A percentile compares a stretch with the other conserved stretches of the same genome.
Evolutionary conservation across 2,113 vertebrate genomes (phyloP).

Genomic region (Arothron firmamentum): DNA sequence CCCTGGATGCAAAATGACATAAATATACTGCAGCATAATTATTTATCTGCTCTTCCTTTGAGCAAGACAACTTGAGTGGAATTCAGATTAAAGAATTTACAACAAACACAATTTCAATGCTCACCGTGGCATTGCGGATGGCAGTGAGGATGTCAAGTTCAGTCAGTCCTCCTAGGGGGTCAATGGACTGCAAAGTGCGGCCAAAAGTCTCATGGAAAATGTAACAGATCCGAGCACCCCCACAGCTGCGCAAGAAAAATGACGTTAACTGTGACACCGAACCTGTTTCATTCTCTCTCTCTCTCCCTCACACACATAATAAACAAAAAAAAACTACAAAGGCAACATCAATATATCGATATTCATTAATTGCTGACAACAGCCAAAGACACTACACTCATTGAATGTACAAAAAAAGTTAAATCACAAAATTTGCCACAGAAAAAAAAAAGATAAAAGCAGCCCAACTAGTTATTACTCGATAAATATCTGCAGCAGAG

Average conservation of each 20-base stretch:
- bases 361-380: too few species aligned
- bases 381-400: too few species aligned
- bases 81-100: slow-evolving; percentile 6
- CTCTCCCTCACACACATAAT: too few species aligned
- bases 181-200: slow-evolving; percentile 78
- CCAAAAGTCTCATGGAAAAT: slow-evolving; percentile 84
- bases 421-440: too few species aligned
- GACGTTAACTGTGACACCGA: neutral
- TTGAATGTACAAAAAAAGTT: neutral
- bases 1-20: slow-evolving; percentile 61
- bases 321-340: too few species aligned
- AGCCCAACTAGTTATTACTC: too few species aligned
- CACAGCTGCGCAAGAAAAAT: slow-evolving; percentile 68
- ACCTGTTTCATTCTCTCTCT: too few species aligned
- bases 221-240: slow-evolving; percentile 80
- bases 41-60: slow-evolving; percentile 4
- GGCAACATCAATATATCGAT: too few species aligned
- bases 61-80: slow-evolving; percentile 17
- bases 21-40: slow-evolving; percentile 8
- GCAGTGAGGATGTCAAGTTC: slow-evolving; percentile 79
- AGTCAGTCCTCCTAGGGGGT: slow-evolving; percentile 76
- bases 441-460: neutral
- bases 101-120: slow-evolving; percentile 6
- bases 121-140: slow-evolving; percentile 77
- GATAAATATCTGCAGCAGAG: too few species aligned